These are phyloP conservation scores for Danio rerio DNA, from an alignment of 2,113 vertebrate genomes.

Conservation along the genomic window GRCz12tu NC_133192.1:30369001-30369500, in stretches of 20 bases:
- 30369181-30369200: constrained; percentile 55
- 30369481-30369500: constrained; percentile 58
- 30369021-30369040: constrained; percentile 28
- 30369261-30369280: constrained; percentile 77
- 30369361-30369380: constrained; percentile 75
- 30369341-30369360: constrained; percentile 74
- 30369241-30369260: constrained; percentile 75
- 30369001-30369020: constrained; percentile 40
- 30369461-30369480: constrained; percentile 71
- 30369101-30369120: constrained; percentile 67
- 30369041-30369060: not conserved
- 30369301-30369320: constrained; percentile 67
- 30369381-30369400: constrained; percentile 63
- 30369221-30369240: constrained; percentile 80
- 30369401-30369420: constrained; percentile 79
- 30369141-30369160: constrained; percentile 63
- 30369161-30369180: constrained; percentile 61
- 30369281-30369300: constrained; percentile 78
- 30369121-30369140: constrained; percentile 60
- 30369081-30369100: constrained; percentile 57
- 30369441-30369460: constrained; percentile 75
- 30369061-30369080: constrained; percentile 34
- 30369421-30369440: constrained; percentile 80
- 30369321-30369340: constrained; percentile 71
- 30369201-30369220: constrained; percentile 83